Evolutionary conservation across 92 coral and sea anemone genomes (phyloP).

Genomic region (Zoanthus gigantus): DNA sequence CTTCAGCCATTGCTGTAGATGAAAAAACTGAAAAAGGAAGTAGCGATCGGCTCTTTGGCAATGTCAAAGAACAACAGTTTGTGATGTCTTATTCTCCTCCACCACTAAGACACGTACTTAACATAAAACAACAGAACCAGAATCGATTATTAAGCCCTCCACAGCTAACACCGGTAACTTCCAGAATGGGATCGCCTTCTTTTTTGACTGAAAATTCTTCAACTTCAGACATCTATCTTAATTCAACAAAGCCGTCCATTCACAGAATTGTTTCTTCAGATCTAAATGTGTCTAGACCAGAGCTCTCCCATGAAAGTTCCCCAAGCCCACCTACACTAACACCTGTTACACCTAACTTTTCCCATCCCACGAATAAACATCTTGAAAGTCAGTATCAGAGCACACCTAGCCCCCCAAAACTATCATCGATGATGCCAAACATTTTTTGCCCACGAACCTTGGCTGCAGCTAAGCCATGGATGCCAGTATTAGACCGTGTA

Average conservation of each 20-base stretch:
- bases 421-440: conserved; percentile 6
- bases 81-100: conserved; percentile 12
- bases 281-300: neutral
- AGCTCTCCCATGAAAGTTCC: neutral
- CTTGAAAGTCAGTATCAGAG: neutral
- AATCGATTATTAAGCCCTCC: conserved; percentile 24
- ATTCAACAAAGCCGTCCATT: neutral
- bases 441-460: conserved; percentile 2
- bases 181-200: conserved; percentile 10
- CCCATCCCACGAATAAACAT: neutral
- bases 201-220: neutral
- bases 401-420: conserved; percentile 32
- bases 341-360: conserved; percentile 15
- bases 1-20: neutral
- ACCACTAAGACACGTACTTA: conserved; percentile 27
- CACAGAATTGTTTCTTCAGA: neutral
- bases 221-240: neutral
- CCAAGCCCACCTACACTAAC: conserved; percentile 28
- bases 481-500: conserved; percentile 35
- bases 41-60: neutral
- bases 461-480: conserved; percentile 15
- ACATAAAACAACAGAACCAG: neutral
- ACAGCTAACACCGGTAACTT: conserved; percentile 29
- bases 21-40: neutral
- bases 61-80: neutral